These are phyloP conservation scores for Phylloscopus collybita DNA, from an alignment of 2,797 vertebrate genomes.

Conservation along the genomic window DNA sequence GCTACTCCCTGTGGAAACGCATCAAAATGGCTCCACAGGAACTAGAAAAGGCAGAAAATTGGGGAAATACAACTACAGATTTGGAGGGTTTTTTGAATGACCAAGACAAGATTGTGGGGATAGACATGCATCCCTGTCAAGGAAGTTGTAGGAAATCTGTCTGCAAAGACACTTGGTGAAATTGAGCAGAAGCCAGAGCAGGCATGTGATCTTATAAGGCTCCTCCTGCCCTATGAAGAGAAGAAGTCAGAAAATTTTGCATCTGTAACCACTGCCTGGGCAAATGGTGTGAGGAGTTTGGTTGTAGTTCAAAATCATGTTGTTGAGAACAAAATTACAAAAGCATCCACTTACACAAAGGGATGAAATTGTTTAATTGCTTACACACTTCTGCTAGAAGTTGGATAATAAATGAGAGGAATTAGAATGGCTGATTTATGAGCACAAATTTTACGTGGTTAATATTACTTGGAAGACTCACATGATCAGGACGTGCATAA, in stretches of 20 bases:
- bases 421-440: slow-evolving; percentile 42
- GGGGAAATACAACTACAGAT: not conserved
- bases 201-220: not conserved
- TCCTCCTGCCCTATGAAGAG: not conserved
- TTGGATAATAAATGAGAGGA: not conserved
- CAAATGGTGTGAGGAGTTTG: not conserved
- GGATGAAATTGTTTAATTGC: not conserved
- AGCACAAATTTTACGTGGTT: slow-evolving; percentile 11
- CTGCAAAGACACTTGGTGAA: not conserved
- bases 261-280: not conserved
- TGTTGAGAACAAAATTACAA: slow-evolving; percentile 19
- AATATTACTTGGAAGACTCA: not conserved
- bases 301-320: not conserved
- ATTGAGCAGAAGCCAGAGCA: not conserved
- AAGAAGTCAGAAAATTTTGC: not conserved
- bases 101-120: not conserved
- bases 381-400: not conserved
- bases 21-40: not conserved
- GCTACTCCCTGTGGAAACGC: not conserved
- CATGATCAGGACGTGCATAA: not conserved
- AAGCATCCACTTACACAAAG: slow-evolving; percentile 10
- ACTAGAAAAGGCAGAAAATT: not conserved
- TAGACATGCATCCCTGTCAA: not conserved
- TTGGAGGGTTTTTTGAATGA: not conserved
- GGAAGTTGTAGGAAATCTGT: not conserved